Percentiles rank a stretch among this genome's conserved stretches.
Conservation (phyloP, 2,113 vertebrate species). For the Siphamia tubifer region DNA sequence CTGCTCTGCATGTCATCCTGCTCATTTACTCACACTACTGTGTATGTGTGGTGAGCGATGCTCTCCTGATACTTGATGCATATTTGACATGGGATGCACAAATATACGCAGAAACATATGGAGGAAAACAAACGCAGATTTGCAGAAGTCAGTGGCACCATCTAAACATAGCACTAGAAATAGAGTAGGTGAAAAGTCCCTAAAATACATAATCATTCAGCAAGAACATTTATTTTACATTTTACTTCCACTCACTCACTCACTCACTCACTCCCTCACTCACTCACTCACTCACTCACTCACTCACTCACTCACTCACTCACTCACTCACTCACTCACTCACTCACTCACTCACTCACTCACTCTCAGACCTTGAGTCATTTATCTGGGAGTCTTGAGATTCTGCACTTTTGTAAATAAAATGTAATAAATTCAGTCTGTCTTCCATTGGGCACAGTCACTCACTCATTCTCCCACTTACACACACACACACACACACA, state of each 20-base stretch:
- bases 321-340: too few relatives aligned
- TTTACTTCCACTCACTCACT: too few relatives aligned
- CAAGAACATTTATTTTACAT: too few relatives aligned
- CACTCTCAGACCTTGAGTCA: background rate
- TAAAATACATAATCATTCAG: too few relatives aligned
- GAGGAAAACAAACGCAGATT: background rate
- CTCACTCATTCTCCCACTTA: slow-evolving; percentile 1
- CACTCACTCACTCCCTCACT: too few relatives aligned
- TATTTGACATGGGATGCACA: background rate
- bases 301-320: too few relatives aligned
- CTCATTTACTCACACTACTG: slow-evolving; percentile 37
- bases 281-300: too few relatives aligned
- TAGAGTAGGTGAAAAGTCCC: too few relatives aligned
- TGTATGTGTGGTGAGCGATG: slow-evolving; percentile 4
- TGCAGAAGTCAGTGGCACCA: background rate
- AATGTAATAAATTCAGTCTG: slow-evolving; percentile 48
- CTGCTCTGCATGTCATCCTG: slow-evolving; percentile 23
- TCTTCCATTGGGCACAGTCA: slow-evolving; percentile 19
- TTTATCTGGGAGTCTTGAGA: slow-evolving; percentile 37
- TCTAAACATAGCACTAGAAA: background rate
- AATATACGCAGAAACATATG: background rate
- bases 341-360: background rate
- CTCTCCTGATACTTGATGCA: background rate
- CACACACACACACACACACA: background rate
- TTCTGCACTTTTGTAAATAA: slow-evolving; percentile 55